Conservation (phyloP, 2,888 invertebrate genomes). For the Cephus pygmeus region DNA sequence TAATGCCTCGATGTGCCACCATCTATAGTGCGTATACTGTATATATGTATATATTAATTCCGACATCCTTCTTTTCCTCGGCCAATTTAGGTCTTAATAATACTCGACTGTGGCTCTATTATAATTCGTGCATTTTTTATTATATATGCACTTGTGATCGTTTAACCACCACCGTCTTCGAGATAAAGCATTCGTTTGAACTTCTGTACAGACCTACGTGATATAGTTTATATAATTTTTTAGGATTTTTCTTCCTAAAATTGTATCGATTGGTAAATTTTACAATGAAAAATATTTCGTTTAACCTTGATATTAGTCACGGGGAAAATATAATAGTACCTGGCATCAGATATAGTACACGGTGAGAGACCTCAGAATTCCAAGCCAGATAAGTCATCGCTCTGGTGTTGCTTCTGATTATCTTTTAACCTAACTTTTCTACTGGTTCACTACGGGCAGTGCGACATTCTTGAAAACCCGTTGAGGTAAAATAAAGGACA, state of each 20-base stretch:
- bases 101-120: constrained; percentile 49
- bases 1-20: constrained; percentile 62
- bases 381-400: neutral
- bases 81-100: constrained; percentile 62
- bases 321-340: neutral
- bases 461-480: neutral
- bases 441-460: neutral
- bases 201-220: neutral
- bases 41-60: constrained; percentile 14
- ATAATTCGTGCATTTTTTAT: constrained; percentile 43
- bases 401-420: neutral
- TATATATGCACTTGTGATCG: neutral
- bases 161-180: neutral
- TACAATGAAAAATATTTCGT: neutral
- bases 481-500: neutral
- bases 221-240: neutral
- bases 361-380: neutral
- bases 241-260: neutral
- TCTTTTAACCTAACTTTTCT: neutral
- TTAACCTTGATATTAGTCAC: neutral
- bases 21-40: constrained; percentile 22
- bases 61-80: constrained; percentile 21
- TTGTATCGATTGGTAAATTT: neutral
- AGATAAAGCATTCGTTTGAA: neutral
- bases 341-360: neutral